These are phyloP conservation scores for Caenorhabditis latens DNA, from an alignment of 1,140 invertebrate species.

Conservation along the genomic window DNA sequence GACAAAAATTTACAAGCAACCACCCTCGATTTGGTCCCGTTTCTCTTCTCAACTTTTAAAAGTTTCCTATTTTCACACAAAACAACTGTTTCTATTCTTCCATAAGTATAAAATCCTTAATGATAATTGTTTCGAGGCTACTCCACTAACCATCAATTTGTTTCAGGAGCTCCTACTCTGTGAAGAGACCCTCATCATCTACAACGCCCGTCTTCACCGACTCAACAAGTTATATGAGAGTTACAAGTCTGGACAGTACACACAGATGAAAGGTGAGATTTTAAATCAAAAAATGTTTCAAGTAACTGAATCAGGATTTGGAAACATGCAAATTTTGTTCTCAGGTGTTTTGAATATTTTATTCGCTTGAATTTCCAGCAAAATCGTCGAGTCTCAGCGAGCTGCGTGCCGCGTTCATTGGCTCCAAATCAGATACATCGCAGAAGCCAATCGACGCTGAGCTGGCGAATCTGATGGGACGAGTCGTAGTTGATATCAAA, in stretches of 20 bases:
- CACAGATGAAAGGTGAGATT: constrained; percentile 53
- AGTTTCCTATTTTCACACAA: too few relatives aligned
- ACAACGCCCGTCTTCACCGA: constrained; percentile 50
- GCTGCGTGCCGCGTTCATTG: constrained; percentile 54
- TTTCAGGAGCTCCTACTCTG: constrained; percentile 58
- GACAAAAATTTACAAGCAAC: too few relatives aligned
- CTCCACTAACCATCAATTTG: not conserved
- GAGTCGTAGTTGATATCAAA: constrained; percentile 65
- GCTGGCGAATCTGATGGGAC: constrained; percentile 64
- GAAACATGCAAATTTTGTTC: not conserved
- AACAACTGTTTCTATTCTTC: too few relatives aligned
- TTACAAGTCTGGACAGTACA: constrained; percentile 56
- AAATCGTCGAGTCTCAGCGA: constrained; percentile 57
- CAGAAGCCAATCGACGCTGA: constrained; percentile 63
- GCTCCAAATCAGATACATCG: constrained; percentile 42
- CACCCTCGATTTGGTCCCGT: too few relatives aligned
- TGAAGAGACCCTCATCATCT: constrained; percentile 57
- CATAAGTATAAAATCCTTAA: too few relatives aligned
- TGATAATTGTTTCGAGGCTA: not conserved
- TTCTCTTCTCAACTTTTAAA: too few relatives aligned
- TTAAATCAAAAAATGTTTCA: not conserved
- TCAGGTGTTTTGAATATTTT: not conserved
- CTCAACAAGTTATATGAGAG: constrained; percentile 61
- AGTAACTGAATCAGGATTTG: not conserved
- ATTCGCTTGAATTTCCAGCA: constrained; percentile 31